Evolutionary conservation across 2,113 vertebrate species (phyloP), one percentile per base, ranked within the genome.

Genomic region (Pipa parva): DNA sequence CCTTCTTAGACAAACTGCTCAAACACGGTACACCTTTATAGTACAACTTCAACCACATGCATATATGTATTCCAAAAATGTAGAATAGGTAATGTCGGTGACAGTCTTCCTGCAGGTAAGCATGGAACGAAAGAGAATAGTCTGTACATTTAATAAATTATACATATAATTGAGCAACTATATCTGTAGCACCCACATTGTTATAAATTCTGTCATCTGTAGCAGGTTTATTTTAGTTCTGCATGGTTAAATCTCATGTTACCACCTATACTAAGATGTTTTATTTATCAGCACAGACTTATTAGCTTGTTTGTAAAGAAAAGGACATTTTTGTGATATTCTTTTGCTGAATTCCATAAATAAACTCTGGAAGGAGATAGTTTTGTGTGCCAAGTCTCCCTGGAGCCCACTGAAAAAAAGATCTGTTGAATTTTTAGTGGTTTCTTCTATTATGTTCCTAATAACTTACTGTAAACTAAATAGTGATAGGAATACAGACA

Each of bases 321-420:
- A 58, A 39, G 31, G 52, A 56, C 27, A 56, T 29, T 26, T 1
- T 10, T 36, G 27, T 20, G 12, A 27, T 18, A 17, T 60, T 50
- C 31, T 39, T 51, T 52, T 15, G 13, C 39, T 42, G 13, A 13
- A 42, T 2, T 33, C 21, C 22, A 10, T 20, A 27, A 42, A 28
- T 42, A 28, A n/a, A 50, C 21, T 36, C 65, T 59, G 56, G 27
- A n/a, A 17, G 28, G 48, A 33, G 60, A 6, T 52, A 25, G 31
- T 42, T 69, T 50, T 33, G 25, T 37, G 57, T n/a, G 22, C 8
- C 5, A 21, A 17, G 24, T 49, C 27, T 56, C 37, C 54, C 55
- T 36, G 24, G 29, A 37, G 55, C 22, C 9, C 42, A 39, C 48
- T 42, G 1, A 39, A 33, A 31, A 18, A 39, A 56, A 66, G 45